Evolutionary conservation across 2,888 invertebrate species (phyloP).

Genomic region (Diadromus collaris): DNA sequence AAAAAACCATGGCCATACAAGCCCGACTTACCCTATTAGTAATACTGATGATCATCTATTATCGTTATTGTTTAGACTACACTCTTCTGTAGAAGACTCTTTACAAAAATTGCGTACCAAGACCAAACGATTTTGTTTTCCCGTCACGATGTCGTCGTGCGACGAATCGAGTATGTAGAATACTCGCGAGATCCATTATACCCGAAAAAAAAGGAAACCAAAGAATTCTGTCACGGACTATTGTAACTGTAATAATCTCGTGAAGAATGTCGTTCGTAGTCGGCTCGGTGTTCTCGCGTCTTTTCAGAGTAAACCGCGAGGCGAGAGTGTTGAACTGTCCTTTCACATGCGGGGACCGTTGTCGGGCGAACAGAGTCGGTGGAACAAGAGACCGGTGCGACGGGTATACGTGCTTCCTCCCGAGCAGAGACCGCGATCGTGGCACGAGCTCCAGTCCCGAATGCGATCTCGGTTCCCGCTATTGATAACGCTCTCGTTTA

Average conservation of each 20-base stretch:
- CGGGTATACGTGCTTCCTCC: background rate
- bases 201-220: slow-evolving; percentile 23
- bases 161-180: slow-evolving; percentile 44
- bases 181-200: slow-evolving; percentile 40
- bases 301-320: slow-evolving; percentile 36
- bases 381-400: too few relatives aligned
- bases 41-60: too few relatives aligned
- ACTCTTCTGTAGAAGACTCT: background rate
- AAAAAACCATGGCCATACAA: too few relatives aligned
- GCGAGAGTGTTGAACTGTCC: slow-evolving; percentile 27
- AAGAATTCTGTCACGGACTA: slow-evolving; percentile 26
- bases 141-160: slow-evolving; percentile 25
- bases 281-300: slow-evolving; percentile 11
- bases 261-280: slow-evolving; percentile 21
- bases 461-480: slow-evolving; percentile 35
- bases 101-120: background rate
- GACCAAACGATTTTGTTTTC: slow-evolving; percentile 15
- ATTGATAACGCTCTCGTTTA: slow-evolving; percentile 62
- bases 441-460: slow-evolving; percentile 42
- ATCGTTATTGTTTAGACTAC: too few relatives aligned
- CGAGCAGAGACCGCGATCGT: slow-evolving; percentile 24
- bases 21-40: too few relatives aligned
- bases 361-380: background rate
- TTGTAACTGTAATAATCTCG: slow-evolving; percentile 41
- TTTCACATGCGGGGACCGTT: slow-evolving; percentile 26